Base-by-base conservation (phyloP, 2,797 vertebrate genomes). In the Hafferia zeledoni region DNA sequence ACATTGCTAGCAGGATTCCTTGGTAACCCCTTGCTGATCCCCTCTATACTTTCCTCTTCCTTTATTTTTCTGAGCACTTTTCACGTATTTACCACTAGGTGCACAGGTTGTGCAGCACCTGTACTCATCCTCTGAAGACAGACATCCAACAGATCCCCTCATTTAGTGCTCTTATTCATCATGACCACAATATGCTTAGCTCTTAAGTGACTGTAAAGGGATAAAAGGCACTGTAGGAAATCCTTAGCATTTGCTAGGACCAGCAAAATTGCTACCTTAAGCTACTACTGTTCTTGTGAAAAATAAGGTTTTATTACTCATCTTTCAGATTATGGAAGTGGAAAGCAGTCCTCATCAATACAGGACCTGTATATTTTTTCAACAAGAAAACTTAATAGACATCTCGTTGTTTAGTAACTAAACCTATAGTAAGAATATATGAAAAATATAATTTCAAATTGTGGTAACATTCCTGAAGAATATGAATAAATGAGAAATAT, bases 1-100 rank as follows among this genome's bases (percentile, higher is more conserved):
- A 39, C 20, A 13, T 60, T 78, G 23, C 5, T 9, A 83, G 28
- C 19, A 82, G 20, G 8, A 43, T 56, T 79, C 12, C 27, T 78
- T 89, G 30, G 20, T 69, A 72, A 55, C 15, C 13, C 17, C 9
- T 68, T 69, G 27, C 44, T 78, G 50, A 56, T 27, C 19, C 6
- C 9, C 39, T 68, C 50, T 56, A 11, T 35, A 39, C 10, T 60
- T 69, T 35, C 31, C 20, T 30, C 18, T 82, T 93, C 87, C 74
- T 87, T 89, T 56, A 61, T 83, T 86, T 87, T 85, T 44, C 30
- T 11, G 25, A 87, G n/a, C 50, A 43, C 27, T 90, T 95, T 94
- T 50, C 75, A 79, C 88, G 57, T 71, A 69, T 78, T 87, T 75
- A 69, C 77, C 94, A 55, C 83, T 92, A 96, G 93, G 76, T 83